Evolutionary conservation across 2,888 invertebrate species (phyloP).

Genomic region (Cerastis leucographa): DNA sequence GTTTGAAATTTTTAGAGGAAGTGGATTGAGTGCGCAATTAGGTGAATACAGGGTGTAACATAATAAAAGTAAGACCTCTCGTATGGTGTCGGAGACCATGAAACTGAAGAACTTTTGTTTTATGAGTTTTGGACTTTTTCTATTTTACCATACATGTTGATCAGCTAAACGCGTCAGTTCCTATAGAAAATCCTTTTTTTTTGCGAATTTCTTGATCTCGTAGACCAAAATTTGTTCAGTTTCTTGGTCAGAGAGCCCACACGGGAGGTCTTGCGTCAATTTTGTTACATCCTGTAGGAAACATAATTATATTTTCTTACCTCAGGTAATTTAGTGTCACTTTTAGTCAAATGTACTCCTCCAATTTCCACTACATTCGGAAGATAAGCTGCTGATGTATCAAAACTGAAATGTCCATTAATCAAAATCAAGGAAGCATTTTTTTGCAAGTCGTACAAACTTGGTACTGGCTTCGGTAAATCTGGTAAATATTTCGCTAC

Average conservation of each 20-base stretch:
- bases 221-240: too few relatives aligned
- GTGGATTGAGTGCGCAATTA: background rate
- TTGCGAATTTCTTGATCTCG: too few relatives aligned
- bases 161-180: too few relatives aligned
- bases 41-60: background rate
- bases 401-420: constrained; percentile 89
- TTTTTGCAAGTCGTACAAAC: constrained; percentile 81
- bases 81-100: too few relatives aligned
- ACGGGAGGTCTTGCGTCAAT: too few relatives aligned
- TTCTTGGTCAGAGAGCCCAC: too few relatives aligned
- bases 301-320: constrained; percentile 67
- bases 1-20: background rate
- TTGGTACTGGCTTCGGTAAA: constrained; percentile 81
- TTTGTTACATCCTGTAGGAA: background rate
- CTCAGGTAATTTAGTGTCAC: constrained; percentile 77
- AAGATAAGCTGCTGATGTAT: constrained; percentile 85
- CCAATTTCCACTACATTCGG: constrained; percentile 91
- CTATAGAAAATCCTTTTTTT: too few relatives aligned
- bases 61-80: too few relatives aligned
- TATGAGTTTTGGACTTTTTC: too few relatives aligned
- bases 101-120: too few relatives aligned
- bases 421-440: constrained; percentile 85
- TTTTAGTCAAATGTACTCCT: constrained; percentile 87
- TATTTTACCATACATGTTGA: too few relatives aligned
- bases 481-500: constrained; percentile 81